Base-by-base conservation (phyloP, 2,888 invertebrate genomes). In the Marronus borbonicus region DNA sequence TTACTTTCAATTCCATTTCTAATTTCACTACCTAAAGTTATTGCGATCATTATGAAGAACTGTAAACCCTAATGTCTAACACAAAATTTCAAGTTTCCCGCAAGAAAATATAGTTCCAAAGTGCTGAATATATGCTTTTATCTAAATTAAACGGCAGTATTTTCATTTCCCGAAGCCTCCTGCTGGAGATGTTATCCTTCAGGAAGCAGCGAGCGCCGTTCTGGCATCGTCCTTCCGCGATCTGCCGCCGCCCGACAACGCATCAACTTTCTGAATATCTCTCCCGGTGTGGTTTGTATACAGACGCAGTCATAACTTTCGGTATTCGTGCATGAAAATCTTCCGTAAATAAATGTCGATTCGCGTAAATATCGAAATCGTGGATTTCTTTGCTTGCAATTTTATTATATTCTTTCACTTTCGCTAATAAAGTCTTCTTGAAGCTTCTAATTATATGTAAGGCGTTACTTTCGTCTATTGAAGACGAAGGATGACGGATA, bases 71-170 rank as follows among this genome's bases (percentile, higher is more conserved):
- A 55, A 55, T 55, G 17, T 55, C 17, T 55, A 55, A 55, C 55
- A 4, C 17, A n/a, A 55, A 60, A 60, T 7, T 60, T 60, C 60
- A 80, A 81, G 76, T 77, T 80, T 78, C 76, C 76, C 60, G 55
- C 55, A 20, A 76, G 79, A 72, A 76, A 78, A 78, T 76, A 82
- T 81, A 83, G 82, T 81, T 81, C 81, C 81, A 80, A 79, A 82
- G 80, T 81, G 79, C 79, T 82, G 82, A 88, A 89, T 89, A 90
- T 89, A 89, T 89, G 90, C 90, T 89, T 90, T 90, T 90, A 90
- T 90, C 90, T 90, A 90, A 90, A 90, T 90, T 89, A 90, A 90
- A 90, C 90, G 88, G 89, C 89, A 89, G 89, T 89, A 89, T 90
- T 90, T 90, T 90, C 90, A 90, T 90, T 90, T 90, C 90, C 89